phyloP scores from a whole-genome alignment of 2,113 vertebrate species.

The Climacteris rufus region DNA sequence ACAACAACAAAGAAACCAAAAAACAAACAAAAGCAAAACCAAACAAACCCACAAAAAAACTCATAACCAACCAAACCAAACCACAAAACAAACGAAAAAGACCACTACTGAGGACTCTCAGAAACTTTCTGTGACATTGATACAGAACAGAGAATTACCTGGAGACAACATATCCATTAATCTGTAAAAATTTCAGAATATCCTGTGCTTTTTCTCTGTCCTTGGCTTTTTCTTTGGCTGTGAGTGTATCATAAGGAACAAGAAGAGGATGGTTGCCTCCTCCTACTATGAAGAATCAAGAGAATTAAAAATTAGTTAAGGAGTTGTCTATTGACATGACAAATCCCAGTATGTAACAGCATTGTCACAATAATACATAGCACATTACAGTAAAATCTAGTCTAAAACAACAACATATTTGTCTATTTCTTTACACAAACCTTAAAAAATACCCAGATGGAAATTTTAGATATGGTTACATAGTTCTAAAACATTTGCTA shows the following conservation, averaged over 20 bases:
- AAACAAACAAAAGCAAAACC: neutral
- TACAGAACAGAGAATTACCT: slow-evolving; percentile 73
- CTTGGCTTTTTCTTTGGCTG: slow-evolving; percentile 95
- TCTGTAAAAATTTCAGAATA: slow-evolving; percentile 94
- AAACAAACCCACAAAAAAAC: neutral
- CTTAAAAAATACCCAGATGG: neutral
- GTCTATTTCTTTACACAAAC: neutral
- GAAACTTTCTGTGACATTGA: neutral
- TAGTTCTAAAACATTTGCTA: neutral
- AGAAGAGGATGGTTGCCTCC: slow-evolving; percentile 93
- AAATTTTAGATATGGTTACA: neutral
- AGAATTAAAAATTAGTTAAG: neutral
- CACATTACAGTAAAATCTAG: neutral
- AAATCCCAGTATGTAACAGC: neutral
- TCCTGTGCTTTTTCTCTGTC: slow-evolving; percentile 95
- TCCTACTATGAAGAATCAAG: slow-evolving; percentile 68
- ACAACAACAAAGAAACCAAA: neutral
- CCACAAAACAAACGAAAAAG: neutral
- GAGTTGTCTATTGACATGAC: neutral
- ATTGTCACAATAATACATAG: neutral
- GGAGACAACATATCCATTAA: slow-evolving; percentile 90
- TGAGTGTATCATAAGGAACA: slow-evolving; percentile 93
- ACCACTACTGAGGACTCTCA: neutral
- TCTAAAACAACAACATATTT: neutral
- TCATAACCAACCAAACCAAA: neutral